Evolutionary conservation across 2,113 vertebrate species (phyloP).

Genomic region (Lota lota): DNA sequence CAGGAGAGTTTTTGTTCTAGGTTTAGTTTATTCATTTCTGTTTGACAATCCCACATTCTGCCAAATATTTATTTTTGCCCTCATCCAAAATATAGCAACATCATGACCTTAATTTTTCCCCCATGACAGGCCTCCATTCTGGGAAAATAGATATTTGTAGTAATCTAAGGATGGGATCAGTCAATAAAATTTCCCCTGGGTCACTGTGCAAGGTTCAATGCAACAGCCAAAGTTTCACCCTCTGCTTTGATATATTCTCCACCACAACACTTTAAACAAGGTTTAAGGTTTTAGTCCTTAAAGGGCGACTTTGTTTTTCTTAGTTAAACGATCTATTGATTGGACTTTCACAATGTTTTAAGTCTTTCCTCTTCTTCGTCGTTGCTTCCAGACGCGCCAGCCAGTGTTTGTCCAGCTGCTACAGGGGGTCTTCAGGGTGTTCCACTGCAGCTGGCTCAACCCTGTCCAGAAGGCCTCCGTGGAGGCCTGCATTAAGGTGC

Average conservation of each 20-base stretch:
- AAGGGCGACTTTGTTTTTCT: too few relatives aligned
- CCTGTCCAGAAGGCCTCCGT: constrained; percentile 93
- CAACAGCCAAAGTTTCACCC: neutral
- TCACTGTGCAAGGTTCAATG: constrained; percentile 27
- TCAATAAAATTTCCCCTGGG: constrained; percentile 56
- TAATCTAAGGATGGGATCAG: constrained; percentile 32
- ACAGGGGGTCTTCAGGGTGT: constrained; percentile 94
- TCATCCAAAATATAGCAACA: neutral
- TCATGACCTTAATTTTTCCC: constrained; percentile 48
- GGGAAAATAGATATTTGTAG: constrained; percentile 80
- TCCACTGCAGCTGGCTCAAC: constrained; percentile 94
- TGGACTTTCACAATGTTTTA: neutral
- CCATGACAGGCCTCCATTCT: constrained; percentile 73
- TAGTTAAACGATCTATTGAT: neutral
- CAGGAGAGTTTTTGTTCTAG: too few relatives aligned
- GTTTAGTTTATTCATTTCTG: too few relatives aligned
- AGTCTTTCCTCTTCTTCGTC: constrained; percentile 5
- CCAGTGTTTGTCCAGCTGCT: constrained; percentile 96
- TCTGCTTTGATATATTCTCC: too few relatives aligned
- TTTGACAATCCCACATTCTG: too few relatives aligned
- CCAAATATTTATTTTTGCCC: too few relatives aligned
- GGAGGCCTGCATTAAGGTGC: constrained; percentile 94
- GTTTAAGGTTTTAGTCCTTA: neutral
- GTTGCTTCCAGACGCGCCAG: constrained; percentile 85
- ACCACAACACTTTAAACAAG: neutral